Evolutionary conservation across 2,888 invertebrate genomes (phyloP).

Genomic region (Cosmia trapezina): DNA sequence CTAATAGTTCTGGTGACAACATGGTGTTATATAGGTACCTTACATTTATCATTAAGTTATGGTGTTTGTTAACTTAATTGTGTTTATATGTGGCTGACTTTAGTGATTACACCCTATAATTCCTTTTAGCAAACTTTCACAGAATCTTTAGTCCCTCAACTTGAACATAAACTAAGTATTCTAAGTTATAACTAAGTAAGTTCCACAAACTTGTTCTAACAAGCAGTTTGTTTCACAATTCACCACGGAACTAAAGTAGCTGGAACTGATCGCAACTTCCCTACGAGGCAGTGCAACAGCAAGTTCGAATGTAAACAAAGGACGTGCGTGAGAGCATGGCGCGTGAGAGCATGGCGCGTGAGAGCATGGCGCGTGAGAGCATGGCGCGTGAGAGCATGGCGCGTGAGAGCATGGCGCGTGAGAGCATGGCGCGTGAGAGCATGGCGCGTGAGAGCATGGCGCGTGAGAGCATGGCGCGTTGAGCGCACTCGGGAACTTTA

Average conservation of each 20-base stretch:
- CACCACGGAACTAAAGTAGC: conserved; percentile 4
- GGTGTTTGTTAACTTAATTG: background rate
- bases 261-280: conserved; percentile 7
- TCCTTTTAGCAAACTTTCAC: background rate
- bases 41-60: background rate
- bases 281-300: conserved; percentile 3
- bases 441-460: conserved; percentile 24
- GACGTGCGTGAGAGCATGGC: conserved; percentile 23
- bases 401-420: conserved; percentile 36
- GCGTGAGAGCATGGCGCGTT: too few relatives aligned
- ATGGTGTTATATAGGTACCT: background rate
- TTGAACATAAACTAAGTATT: background rate
- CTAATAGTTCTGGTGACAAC: conserved; percentile 20
- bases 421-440: background rate
- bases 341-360: conserved; percentile 36
- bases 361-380: background rate
- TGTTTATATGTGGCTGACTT: background rate
- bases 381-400: conserved; percentile 24
- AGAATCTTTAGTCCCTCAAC: background rate
- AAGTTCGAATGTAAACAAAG: conserved; percentile 35
- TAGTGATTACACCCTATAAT: background rate
- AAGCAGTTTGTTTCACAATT: conserved; percentile 28
- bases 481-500: conserved; percentile 1
- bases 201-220: conserved; percentile 14
- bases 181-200: conserved; percentile 10